A percentile compares a stretch with the other conserved stretches of the same genome.
These are phyloP conservation scores for Chloroceryle amazona DNA, from an alignment of 2,797 vertebrate species.

Conservation along the genomic window DNA sequence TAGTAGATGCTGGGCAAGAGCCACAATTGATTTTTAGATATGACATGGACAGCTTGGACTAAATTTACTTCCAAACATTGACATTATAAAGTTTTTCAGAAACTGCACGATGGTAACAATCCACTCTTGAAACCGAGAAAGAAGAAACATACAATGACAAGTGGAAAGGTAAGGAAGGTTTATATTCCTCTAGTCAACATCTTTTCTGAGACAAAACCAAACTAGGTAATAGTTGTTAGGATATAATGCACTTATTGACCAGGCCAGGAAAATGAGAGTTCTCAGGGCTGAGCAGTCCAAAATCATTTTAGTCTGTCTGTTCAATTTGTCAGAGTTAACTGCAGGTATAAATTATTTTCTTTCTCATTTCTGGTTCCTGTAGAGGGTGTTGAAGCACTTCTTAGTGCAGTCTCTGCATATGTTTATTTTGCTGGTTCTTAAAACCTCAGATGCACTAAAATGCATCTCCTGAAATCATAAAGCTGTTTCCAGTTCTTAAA, in stretches of 20 bases:
- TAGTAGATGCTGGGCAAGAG: neutral
- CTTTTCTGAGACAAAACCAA: neutral
- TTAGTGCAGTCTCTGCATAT: neutral
- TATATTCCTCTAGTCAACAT: neutral
- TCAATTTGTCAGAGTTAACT: neutral
- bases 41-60: neutral
- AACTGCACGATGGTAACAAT: neutral
- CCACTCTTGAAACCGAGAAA: neutral
- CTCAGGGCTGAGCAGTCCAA: neutral
- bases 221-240: neutral
- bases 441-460: neutral
- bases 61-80: neutral
- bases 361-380: slow-evolving; percentile 7
- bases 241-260: neutral
- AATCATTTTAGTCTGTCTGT: neutral
- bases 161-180: neutral
- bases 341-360: neutral
- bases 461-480: neutral
- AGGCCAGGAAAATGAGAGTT: neutral
- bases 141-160: neutral
- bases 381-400: slow-evolving; percentile 54
- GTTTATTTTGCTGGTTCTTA: neutral
- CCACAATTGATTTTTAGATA: neutral
- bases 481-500: neutral
- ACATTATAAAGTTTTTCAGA: neutral